These are phyloP conservation scores for Clupea harengus DNA, from an alignment of 2,113 vertebrate species.

Conservation along the genomic window DNA sequence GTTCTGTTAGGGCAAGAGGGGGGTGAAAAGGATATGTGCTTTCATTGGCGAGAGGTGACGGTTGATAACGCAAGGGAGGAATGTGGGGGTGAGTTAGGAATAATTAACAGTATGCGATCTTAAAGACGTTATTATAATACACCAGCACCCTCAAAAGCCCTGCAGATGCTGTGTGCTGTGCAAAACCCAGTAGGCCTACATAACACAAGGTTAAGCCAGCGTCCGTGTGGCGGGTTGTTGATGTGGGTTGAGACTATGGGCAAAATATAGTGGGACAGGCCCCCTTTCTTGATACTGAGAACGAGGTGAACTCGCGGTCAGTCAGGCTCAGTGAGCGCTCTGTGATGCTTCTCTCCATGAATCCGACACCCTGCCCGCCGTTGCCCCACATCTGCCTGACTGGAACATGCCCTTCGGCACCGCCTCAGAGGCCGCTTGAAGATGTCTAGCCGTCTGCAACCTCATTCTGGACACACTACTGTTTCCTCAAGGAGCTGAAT, in stretches of 20 bases:
- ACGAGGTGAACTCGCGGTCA: not conserved
- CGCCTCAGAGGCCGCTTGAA: not conserved
- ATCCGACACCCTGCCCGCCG: not conserved
- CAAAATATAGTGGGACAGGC: not conserved
- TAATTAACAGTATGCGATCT: too few species aligned
- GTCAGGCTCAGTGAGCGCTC: not conserved
- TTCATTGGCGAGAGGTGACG: too few species aligned
- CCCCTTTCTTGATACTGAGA: not conserved
- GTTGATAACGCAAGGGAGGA: too few species aligned
- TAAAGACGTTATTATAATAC: too few species aligned
- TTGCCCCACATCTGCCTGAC: not conserved
- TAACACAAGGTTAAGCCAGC: too few species aligned
- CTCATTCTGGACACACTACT: not conserved
- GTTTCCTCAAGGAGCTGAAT: not conserved
- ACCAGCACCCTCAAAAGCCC: too few species aligned
- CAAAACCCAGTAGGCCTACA: too few species aligned
- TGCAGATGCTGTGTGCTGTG: too few species aligned
- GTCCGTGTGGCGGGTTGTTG: not conserved
- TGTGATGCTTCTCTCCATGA: not conserved
- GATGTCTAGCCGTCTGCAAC: not conserved
- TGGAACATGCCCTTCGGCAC: not conserved
- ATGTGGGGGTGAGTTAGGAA: too few species aligned
- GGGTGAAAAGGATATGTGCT: too few species aligned
- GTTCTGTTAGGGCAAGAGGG: not conserved
- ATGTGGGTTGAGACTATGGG: not conserved